Conservation (phyloP, 2,888 invertebrate species). For the Pandemis corylana region DNA sequence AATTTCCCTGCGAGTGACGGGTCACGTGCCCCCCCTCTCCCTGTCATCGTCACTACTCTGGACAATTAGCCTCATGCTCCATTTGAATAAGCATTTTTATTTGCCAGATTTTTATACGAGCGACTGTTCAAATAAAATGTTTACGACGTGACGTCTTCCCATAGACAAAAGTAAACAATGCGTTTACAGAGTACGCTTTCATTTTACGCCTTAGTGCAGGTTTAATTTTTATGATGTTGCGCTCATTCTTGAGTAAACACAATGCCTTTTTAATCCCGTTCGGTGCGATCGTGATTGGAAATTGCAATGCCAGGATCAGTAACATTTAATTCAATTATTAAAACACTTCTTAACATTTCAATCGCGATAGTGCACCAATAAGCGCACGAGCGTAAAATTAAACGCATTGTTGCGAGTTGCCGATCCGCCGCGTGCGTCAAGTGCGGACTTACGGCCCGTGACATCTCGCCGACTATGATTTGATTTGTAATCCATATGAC, state of each 20-base stretch:
- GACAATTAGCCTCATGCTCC: slow-evolving; percentile 69
- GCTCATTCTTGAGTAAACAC: slow-evolving; percentile 13
- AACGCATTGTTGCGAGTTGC: slow-evolving; percentile 73
- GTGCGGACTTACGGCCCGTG: slow-evolving; percentile 47
- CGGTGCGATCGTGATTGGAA: not conserved
- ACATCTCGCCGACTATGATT: slow-evolving; percentile 9
- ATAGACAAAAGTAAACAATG: slow-evolving; percentile 30
- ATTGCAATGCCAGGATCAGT: slow-evolving; percentile 19
- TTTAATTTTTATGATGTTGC: slow-evolving; percentile 2
- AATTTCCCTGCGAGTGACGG: slow-evolving; percentile 85
- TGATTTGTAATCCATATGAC: slow-evolving; percentile 11
- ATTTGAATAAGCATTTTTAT: slow-evolving; percentile 49
- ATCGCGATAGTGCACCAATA: slow-evolving; percentile 61
- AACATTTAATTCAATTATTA: slow-evolving; percentile 29
- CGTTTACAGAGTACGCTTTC: not conserved
- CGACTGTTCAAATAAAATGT: slow-evolving; percentile 46
- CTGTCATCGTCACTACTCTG: slow-evolving; percentile 81
- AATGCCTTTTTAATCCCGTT: slow-evolving; percentile 18
- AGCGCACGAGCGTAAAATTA: slow-evolving; percentile 81
- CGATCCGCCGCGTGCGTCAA: slow-evolving; percentile 61
- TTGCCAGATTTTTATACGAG: slow-evolving; percentile 63
- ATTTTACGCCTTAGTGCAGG: not conserved
- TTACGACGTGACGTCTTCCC: slow-evolving; percentile 36
- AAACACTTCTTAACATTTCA: slow-evolving; percentile 49
- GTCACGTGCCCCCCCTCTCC: slow-evolving; percentile 74